Base-by-base conservation (phyloP, 1,140 invertebrate species). In the Drosophila willistoni region DNA sequence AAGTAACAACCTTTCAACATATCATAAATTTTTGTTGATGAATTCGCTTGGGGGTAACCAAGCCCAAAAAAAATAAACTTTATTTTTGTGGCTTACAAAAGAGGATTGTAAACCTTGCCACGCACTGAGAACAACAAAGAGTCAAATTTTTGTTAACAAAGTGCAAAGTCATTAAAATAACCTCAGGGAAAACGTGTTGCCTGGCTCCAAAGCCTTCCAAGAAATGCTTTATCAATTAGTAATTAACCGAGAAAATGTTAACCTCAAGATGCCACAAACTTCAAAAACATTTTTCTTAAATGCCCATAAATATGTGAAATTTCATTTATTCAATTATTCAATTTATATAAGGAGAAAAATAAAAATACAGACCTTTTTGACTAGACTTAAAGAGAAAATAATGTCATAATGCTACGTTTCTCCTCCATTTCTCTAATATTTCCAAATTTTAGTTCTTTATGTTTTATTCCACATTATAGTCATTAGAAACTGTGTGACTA, bases 1-100 rank as follows among this genome's bases (percentile, higher is more conserved):
- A 60, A 51, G 29, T 36, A 47, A 72, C 47, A 51, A 51, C 44
- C 9, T 51, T 51, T 51, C 44, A 51, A 51, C 44, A 51, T 51
- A 22, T 51, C 44, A 51, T 22, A 51, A 51, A 51, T 64, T 51
- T 44, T 64, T 61, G 29, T 14, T 25, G 19, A 47, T 61, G 34
- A 25, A 59, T 71, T 55, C 54, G 47, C 33, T 56, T n/a, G 44
- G 14, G 44, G 44, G 44, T 51, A 51, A 51, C 44, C 17, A 51
- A 22, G 5, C 7, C 44, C 7, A 19, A 19, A 47, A 47, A 47
- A 17, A 17, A 7, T 7, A 9, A 17, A 47, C 17, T 22, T 51
- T 51, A 9, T 51, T 51, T 51, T 51, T 22, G 44, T 22, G 44
- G 44, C 7, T 51, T 22, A 22, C 17, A 19, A 51, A 51, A 51